Evolutionary conservation across 2,888 invertebrate species (phyloP).

Genomic region (Temnothorax ravouxi): DNA sequence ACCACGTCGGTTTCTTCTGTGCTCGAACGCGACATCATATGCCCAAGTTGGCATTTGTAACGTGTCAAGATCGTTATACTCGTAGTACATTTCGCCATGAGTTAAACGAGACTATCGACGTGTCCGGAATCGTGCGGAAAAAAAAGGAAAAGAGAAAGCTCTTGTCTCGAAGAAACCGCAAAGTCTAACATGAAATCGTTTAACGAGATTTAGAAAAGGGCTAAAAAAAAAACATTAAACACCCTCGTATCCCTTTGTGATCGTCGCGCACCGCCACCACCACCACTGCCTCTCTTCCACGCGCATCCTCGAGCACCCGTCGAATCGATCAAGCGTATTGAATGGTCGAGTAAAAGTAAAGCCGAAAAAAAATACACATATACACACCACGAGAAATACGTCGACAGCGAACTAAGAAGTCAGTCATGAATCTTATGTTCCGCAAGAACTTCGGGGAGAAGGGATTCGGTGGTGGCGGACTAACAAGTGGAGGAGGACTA

Average conservation of each 20-base stretch:
- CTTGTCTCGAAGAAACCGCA: background rate
- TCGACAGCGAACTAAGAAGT: conserved; percentile 18
- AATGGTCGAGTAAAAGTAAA: conserved; percentile 29
- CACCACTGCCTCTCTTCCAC: conserved; percentile 63
- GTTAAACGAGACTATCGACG: conserved; percentile 11
- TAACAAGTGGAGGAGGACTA: conserved; percentile 74
- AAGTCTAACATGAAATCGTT: background rate
- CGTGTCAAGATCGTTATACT: conserved; percentile 31
- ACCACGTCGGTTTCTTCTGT: conserved; percentile 24
- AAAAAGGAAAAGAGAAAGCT: background rate
- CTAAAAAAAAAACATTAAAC: conserved; percentile 14
- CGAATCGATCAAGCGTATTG: conserved; percentile 22
- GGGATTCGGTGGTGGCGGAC: conserved; percentile 86
- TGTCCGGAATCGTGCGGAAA: background rate
- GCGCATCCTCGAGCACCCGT: conserved; percentile 24
- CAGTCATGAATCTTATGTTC: conserved; percentile 96
- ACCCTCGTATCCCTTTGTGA: conserved; percentile 61
- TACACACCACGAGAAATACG: conserved; percentile 44
- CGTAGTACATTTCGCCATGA: conserved; percentile 29
- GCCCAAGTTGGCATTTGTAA: conserved; percentile 19
- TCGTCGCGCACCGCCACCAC: conserved; percentile 69
- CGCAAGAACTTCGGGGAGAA: conserved; percentile 95
- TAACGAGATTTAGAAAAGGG: conserved; percentile 19
- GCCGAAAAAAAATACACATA: conserved; percentile 26
- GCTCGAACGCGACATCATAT: conserved; percentile 12